Evolutionary conservation across 2,797 vertebrate genomes (phyloP).

Genomic region (Netta rufina): DNA sequence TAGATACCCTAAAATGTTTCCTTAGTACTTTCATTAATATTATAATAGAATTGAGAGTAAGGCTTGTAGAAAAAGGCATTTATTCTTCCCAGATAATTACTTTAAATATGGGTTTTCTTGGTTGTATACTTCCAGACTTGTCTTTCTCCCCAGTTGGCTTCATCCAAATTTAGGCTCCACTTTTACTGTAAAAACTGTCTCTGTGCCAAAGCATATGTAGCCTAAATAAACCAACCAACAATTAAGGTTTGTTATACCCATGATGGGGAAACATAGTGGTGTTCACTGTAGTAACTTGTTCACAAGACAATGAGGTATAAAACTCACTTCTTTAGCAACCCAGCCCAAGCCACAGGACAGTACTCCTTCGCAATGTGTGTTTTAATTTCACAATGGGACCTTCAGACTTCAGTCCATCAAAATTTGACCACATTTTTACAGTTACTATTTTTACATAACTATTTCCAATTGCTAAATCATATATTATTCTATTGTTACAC

Average conservation of each 20-base stretch:
- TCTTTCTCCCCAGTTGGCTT: not conserved
- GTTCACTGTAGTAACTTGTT: not conserved
- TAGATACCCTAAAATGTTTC: not conserved
- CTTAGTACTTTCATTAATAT: not conserved
- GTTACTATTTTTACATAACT: not conserved
- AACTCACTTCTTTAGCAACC: not conserved
- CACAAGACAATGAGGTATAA: not conserved
- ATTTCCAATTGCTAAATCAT: not conserved
- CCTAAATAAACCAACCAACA: not conserved
- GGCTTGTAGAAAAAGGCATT: not conserved
- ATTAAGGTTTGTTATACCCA: not conserved
- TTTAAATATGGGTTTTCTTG: not conserved
- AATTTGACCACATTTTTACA: not conserved
- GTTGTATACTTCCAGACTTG: not conserved
- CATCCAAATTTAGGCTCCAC: not conserved
- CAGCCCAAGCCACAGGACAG: not conserved
- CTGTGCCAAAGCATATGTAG: rapidly evolving
- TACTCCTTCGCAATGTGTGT: not conserved
- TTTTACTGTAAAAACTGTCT: not conserved
- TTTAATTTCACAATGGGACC: not conserved
- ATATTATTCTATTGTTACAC: constrained; percentile 39
- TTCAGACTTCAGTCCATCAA: not conserved
- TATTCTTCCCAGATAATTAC: not conserved
- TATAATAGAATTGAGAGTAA: not conserved
- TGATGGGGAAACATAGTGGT: not conserved